Percentiles rank a stretch among this genome's conserved stretches.
These are phyloP conservation scores for Amphipoea oculea DNA, from an alignment of 2,888 invertebrate species.

Conservation along the genomic window DNA sequence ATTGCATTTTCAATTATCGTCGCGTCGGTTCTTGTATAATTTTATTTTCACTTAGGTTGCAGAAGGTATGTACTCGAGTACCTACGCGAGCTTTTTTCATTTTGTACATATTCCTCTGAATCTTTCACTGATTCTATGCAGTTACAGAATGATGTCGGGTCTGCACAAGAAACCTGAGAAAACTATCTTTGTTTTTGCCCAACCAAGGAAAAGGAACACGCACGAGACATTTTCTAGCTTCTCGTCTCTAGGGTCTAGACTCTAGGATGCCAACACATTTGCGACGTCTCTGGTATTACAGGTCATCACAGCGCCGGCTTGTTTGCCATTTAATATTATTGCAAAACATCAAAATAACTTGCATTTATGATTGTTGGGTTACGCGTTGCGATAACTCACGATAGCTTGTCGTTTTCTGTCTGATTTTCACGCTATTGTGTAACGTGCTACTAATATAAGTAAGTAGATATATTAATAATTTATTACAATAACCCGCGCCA, in stretches of 20 bases:
- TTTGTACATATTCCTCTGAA: not conserved
- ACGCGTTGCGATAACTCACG: not conserved
- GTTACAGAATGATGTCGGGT: not conserved
- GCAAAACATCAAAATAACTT: not conserved
- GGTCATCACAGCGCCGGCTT: not conserved
- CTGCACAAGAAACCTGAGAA: not conserved
- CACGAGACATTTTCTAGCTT: not conserved
- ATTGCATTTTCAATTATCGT: not conserved
- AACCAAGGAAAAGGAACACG: not conserved
- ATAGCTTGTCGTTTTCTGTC: not conserved
- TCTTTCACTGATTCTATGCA: not conserved
- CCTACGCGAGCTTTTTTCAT: not conserved
- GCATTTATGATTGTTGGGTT: not conserved
- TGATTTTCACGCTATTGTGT: not conserved
- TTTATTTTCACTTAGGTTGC: not conserved
- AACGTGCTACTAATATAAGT: not conserved
- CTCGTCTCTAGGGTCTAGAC: not conserved
- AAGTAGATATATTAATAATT: not conserved
- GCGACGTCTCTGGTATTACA: not conserved
- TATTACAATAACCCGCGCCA: not conserved
- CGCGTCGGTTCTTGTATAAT: not conserved
- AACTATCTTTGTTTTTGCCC: not conserved
- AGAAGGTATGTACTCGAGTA: not conserved
- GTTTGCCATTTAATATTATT: not conserved
- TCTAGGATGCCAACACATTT: not conserved